Percentiles rank a stretch among this genome's conserved stretches.
Conservation (phyloP, 1,140 invertebrate species). For the Whitmania pigra region DNA sequence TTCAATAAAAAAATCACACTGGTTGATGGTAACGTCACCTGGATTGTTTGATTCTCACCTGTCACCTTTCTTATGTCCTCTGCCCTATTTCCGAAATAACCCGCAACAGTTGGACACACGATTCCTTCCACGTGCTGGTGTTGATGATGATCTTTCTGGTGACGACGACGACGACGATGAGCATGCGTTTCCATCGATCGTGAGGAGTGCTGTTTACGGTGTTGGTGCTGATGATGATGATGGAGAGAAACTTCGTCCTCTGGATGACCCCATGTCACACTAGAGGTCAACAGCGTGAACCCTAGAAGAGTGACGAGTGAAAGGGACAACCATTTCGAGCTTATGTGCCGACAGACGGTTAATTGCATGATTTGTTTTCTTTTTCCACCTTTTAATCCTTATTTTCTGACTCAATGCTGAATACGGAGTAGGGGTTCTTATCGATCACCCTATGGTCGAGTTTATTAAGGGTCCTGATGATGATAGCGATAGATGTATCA, state of each 20-base stretch:
- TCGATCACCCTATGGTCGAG: not conserved
- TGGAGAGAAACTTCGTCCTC: not conserved
- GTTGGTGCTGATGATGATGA: not conserved
- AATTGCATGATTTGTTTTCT: not conserved
- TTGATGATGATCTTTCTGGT: slow-evolving; percentile 1
- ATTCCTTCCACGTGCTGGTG: not conserved
- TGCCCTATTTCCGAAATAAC: not conserved
- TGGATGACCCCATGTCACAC: too few species aligned
- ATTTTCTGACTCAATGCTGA: not conserved
- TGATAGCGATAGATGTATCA: too few species aligned
- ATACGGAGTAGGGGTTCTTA: not conserved
- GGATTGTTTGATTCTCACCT: not conserved
- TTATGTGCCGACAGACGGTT: not conserved
- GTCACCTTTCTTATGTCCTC: not conserved
- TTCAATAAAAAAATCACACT: too few species aligned
- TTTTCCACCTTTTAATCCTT: too few species aligned
- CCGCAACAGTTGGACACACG: not conserved
- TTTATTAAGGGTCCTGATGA: too few species aligned
- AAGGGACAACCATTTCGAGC: not conserved
- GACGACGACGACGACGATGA: slow-evolving; percentile 12
- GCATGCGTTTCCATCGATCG: too few species aligned
- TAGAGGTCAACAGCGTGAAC: not conserved
- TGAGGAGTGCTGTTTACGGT: not conserved
- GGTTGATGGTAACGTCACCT: not conserved
- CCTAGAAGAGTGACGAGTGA: not conserved